Conservation (phyloP, 2,888 invertebrate genomes). For the Dorcus hopei region DNA sequence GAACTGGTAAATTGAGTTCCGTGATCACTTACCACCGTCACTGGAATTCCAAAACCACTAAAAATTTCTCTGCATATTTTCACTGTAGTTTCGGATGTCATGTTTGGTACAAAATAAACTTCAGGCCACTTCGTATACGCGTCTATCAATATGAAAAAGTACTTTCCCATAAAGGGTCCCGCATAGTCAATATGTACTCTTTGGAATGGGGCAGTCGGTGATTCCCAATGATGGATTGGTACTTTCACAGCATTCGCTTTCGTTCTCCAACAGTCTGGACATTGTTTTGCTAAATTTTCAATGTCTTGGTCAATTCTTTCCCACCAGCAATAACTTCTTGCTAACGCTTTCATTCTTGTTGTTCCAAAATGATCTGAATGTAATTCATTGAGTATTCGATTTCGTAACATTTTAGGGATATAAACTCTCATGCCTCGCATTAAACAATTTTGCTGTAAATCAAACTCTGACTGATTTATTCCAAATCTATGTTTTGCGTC, state of each 20-base stretch:
- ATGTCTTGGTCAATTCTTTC: too few species aligned
- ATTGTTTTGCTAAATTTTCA: too few species aligned
- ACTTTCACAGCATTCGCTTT: slow-evolving; percentile 19
- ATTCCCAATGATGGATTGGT: slow-evolving; percentile 23
- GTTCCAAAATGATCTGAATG: too few species aligned
- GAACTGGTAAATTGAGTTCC: slow-evolving; percentile 28
- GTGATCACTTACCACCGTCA: slow-evolving; percentile 29
- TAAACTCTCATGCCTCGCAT: too few species aligned
- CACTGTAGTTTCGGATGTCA: slow-evolving; percentile 21
- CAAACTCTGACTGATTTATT: too few species aligned
- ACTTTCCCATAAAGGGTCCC: slow-evolving; percentile 22
- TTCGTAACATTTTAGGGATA: too few species aligned
- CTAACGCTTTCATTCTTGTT: too few species aligned
- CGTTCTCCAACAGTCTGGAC: slow-evolving; percentile 13
- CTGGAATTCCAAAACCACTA: slow-evolving; percentile 31
- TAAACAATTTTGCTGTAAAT: too few species aligned
- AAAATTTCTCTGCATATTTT: slow-evolving; percentile 19
- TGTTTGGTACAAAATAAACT: slow-evolving; percentile 21
- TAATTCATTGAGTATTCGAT: too few species aligned
- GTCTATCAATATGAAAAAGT: slow-evolving; percentile 25
- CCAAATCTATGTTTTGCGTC: too few species aligned
- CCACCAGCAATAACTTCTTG: too few species aligned
- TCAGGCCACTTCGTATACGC: slow-evolving; percentile 28
- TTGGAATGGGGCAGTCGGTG: slow-evolving; percentile 22
- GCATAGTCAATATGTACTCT: slow-evolving; percentile 27